Conservation (phyloP, 2,797 vertebrate species). For the Mormyrops attenuatus region DNA sequence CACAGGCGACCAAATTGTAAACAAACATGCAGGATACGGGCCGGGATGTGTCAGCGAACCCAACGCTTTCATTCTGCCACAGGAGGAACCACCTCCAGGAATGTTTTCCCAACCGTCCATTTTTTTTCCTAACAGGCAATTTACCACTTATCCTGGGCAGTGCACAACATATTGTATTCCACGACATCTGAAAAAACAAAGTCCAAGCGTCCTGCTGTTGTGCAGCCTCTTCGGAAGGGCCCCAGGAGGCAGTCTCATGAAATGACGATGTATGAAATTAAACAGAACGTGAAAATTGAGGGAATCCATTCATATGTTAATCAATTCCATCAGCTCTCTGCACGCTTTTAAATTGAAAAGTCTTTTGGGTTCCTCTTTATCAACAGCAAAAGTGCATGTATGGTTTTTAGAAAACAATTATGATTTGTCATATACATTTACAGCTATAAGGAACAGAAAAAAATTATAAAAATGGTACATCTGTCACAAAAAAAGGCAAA, state of each 20-base stretch:
- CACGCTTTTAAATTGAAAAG: neutral
- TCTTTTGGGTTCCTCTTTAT: neutral
- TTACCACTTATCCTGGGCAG: neutral
- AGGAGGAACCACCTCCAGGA: conserved; percentile 48
- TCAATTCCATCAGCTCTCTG: neutral
- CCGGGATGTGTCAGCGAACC: neutral
- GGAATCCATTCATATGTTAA: neutral
- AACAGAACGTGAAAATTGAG: neutral
- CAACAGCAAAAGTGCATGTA: neutral
- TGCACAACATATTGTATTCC: neutral
- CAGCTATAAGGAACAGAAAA: conserved; percentile 45
- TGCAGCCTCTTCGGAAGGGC: neutral
- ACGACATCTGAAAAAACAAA: neutral
- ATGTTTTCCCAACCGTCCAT: conserved; percentile 27
- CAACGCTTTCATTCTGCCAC: conserved; percentile 44
- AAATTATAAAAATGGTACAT: conserved; percentile 47
- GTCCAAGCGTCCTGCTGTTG: neutral
- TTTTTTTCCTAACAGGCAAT: neutral
- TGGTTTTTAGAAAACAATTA: neutral
- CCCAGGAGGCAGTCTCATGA: neutral
- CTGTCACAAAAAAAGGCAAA: conserved; percentile 60
- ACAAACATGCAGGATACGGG: conserved; percentile 42
- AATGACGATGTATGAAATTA: neutral
- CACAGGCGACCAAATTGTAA: conserved; percentile 51
- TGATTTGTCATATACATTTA: neutral